A percentile compares a stretch with the other conserved stretches of the same genome.
Evolutionary conservation across 2,797 vertebrate species (phyloP).

Genomic region (Gadopsis bispinosus): DNA sequence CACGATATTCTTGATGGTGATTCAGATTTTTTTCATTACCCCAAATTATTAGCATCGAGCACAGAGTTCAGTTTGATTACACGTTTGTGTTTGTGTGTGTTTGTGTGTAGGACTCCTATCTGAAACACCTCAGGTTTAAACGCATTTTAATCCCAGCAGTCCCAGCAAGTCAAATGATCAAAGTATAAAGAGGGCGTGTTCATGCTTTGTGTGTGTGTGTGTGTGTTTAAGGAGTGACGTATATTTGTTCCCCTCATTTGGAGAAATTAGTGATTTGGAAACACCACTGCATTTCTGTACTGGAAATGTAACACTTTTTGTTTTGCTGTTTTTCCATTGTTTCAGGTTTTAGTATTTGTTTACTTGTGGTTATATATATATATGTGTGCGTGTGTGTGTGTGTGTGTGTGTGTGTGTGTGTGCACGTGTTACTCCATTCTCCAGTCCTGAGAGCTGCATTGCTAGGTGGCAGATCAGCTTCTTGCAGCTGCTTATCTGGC

Average conservation of each 20-base stretch:
- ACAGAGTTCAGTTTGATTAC: slow-evolving; percentile 23
- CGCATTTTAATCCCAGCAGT: slow-evolving; percentile 30
- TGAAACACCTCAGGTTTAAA: slow-evolving; percentile 23
- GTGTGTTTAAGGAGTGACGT: neutral
- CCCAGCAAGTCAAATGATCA: slow-evolving; percentile 30
- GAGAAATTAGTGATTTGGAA: slow-evolving; percentile 22
- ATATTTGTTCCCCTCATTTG: slow-evolving; percentile 10
- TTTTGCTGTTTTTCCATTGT: slow-evolving; percentile 19
- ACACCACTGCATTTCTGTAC: slow-evolving; percentile 4
- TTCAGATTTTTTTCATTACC: slow-evolving; percentile 2
- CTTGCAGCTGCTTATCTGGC: slow-evolving; percentile 87
- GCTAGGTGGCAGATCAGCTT: slow-evolving; percentile 82
- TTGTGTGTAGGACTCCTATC: slow-evolving; percentile 3
- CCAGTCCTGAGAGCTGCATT: slow-evolving; percentile 56
- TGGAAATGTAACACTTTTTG: slow-evolving; percentile 15
- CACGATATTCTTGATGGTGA: slow-evolving; percentile 3
- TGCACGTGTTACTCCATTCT: slow-evolving; percentile 39
- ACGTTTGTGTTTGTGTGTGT: neutral
- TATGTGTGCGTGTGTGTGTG: slow-evolving; percentile 5
- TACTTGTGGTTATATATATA: slow-evolving; percentile 26
- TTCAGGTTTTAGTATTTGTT: slow-evolving; percentile 38
- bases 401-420: slow-evolving; percentile 2
- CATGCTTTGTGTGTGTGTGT: slow-evolving; percentile 15
- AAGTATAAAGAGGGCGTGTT: slow-evolving; percentile 12
- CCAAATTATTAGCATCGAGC: slow-evolving; percentile 4